Conservation (phyloP, 1,140 invertebrate species). For the Papilio polytes region DNA sequence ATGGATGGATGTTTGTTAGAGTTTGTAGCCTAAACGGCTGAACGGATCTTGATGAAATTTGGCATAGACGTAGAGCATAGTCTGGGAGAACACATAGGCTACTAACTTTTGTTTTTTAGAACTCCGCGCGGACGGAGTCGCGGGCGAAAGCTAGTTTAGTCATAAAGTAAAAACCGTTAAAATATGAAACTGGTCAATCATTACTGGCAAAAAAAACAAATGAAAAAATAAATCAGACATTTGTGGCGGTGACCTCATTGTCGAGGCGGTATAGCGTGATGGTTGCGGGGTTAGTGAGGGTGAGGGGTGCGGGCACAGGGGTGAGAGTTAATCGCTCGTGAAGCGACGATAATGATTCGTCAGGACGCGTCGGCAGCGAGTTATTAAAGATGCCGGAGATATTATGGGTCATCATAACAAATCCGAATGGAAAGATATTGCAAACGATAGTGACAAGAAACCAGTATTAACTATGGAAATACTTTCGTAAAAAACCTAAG, state of each 20-base stretch:
- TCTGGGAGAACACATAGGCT: too few species aligned
- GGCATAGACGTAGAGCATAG: too few species aligned
- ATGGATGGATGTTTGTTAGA: too few species aligned
- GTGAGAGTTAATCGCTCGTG: slow-evolving; percentile 13
- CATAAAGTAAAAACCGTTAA: not conserved
- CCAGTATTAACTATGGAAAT: too few species aligned
- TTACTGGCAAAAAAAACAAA: not conserved
- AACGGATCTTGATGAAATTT: too few species aligned
- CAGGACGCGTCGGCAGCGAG: not conserved
- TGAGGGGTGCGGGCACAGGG: not conserved
- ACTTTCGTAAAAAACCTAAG: too few species aligned
- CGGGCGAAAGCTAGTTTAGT: too few species aligned
- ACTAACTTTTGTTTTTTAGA: too few species aligned
- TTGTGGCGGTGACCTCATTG: slow-evolving; percentile 11
- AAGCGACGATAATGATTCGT: slow-evolving; percentile 15
- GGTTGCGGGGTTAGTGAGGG: not conserved
- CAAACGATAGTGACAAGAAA: too few species aligned
- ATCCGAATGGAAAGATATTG: too few species aligned
- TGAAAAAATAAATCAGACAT: not conserved
- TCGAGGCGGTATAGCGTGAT: not conserved
- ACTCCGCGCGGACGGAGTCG: too few species aligned
- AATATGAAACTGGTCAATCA: not conserved
- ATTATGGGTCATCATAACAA: not conserved
- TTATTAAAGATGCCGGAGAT: not conserved
- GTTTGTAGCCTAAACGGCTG: too few species aligned